phyloP scores from a whole-genome alignment of 2,113 vertebrate species.

The Pleuronectes platessa region DNA sequence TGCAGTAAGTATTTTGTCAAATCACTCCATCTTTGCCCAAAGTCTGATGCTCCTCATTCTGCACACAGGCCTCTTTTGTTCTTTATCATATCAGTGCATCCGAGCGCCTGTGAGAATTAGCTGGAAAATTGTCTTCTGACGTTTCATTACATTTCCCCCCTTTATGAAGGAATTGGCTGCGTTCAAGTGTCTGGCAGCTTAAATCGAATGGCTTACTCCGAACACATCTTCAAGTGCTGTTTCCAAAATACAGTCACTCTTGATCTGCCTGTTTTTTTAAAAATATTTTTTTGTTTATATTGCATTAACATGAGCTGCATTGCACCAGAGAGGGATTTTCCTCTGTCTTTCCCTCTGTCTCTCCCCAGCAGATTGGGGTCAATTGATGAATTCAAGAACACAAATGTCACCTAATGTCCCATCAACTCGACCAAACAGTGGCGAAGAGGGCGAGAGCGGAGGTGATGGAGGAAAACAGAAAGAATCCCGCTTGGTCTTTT shows the following conservation, averaged over 20 bases:
- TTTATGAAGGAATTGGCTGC: constrained; percentile 40
- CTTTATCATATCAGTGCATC: constrained; percentile 51
- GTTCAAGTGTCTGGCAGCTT: constrained; percentile 41
- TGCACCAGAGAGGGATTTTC: constrained; percentile 27
- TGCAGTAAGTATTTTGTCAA: constrained; percentile 47
- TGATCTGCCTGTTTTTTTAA: constrained; percentile 33
- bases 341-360: constrained; percentile 1
- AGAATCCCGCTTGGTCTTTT: constrained; percentile 37
- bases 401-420: constrained; percentile 72
- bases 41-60: constrained; percentile 56
- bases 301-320: constrained; percentile 54
- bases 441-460: constrained; percentile 8
- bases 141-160: constrained; percentile 56
- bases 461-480: constrained; percentile 44
- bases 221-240: constrained; percentile 31
- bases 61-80: constrained; percentile 27
- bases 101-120: constrained; percentile 51
- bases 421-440: constrained; percentile 62
- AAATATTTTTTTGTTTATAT: not conserved
- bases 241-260: constrained; percentile 23
- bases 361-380: constrained; percentile 55
- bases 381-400: constrained; percentile 79
- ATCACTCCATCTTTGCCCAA: constrained; percentile 63
- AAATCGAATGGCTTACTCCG: constrained; percentile 44
- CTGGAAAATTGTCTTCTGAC: constrained; percentile 44